Base-by-base conservation (phyloP, 30 jellyfish, hydroid and myxozoan genomes). In the Aurelia aurita complex sp. Pacific region DNA sequence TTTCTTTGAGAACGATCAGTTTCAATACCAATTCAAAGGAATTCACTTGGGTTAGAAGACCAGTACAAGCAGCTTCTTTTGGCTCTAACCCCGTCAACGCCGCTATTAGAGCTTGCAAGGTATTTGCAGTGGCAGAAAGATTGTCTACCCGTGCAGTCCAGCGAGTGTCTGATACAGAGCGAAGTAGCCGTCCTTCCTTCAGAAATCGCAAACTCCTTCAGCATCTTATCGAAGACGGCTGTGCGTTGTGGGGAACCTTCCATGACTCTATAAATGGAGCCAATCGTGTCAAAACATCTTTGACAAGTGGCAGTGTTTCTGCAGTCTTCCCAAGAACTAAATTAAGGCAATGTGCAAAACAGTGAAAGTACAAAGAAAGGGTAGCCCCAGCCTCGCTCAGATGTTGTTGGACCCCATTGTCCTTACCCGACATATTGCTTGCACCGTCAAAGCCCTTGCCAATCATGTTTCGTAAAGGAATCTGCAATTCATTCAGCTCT, bases 161-260 rank as follows among this genome's bases (percentile, higher is more conserved):
- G 12, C 79, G 67, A 38, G 92, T 82, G 60, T 82, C 92, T 82
- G 92, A 82, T 60, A 82, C 19, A 18, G 82, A 65, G n/a, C 69
- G 78, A 16, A 82, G 88, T n/a, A 18, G 92, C 88, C 5, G 67
- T 82, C 40, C 67, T 73, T 19, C 92, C 77, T 82, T 82, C 79
- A 10, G 59, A 17, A 17, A 61, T 73, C 23, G 59, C 18, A 70
- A 43, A 72, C 29, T 9, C 51, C 34, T 82, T 79, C 42, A 82
- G 88, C 33, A 55, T 46, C 51, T 35, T 52, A 23, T 65, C 83
- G 43, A 23, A 23, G 29, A 23, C 29, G 29, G 29, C 29, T 23
- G 29, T 23, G 29, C 29, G 29, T 23, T 23, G 29, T 23, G 29
- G 29, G 29, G 29, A 23, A 23, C 29, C 29, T 23, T 23, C 29